These are phyloP conservation scores for Scartelaos histophorus DNA, from an alignment of 2,113 vertebrate genomes.

Conservation along the genomic window DNA sequence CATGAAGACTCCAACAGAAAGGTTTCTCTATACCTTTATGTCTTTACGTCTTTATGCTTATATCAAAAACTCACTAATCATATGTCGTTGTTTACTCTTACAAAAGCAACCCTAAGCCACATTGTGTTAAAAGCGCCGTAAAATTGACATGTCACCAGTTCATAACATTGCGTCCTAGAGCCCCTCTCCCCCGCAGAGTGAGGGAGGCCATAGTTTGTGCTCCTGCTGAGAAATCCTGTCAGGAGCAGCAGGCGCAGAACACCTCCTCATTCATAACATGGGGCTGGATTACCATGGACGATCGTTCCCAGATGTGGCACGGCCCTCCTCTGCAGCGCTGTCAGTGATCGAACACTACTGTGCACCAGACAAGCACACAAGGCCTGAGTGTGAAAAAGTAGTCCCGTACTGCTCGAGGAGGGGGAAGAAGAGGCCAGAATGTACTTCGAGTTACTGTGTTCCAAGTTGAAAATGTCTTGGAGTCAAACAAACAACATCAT, in stretches of 20 bases:
- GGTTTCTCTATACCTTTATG: too few relatives aligned
- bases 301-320: conserved; percentile 82
- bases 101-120: neutral
- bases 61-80: neutral
- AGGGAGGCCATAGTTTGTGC: conserved; percentile 39
- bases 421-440: neutral
- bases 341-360: conserved; percentile 74
- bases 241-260: conserved; percentile 51
- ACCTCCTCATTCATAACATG: conserved; percentile 74
- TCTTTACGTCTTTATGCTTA: neutral
- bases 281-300: conserved; percentile 74
- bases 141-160: conserved; percentile 31
- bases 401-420: conserved; percentile 35
- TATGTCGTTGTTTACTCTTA: neutral
- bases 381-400: conserved; percentile 25
- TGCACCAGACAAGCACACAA: conserved; percentile 56
- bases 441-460: neutral
- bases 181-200: conserved; percentile 14
- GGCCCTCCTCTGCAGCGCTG: conserved; percentile 63
- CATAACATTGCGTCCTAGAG: conserved; percentile 17
- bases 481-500: too few relatives aligned
- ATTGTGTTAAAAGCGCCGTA: conserved; percentile 1
- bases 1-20: too few relatives aligned
- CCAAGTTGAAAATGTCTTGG: neutral
- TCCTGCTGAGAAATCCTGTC: conserved; percentile 59